Evolutionary conservation across 2,797 vertebrate genomes (phyloP), one percentile per base, ranked within the genome.

Genomic region (Menidia menidia): DNA sequence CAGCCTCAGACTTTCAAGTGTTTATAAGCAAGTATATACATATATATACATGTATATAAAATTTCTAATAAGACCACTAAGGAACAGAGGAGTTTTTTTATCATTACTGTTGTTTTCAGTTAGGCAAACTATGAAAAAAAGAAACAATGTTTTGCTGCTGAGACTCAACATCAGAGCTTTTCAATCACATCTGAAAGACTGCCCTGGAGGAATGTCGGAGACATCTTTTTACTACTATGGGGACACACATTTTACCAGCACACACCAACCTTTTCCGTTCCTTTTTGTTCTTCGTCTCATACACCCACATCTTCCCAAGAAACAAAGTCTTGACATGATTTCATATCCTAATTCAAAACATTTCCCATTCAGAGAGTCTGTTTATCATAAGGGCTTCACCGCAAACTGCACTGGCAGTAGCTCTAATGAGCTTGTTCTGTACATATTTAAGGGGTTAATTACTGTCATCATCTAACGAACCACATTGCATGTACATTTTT

Each of bases 351-450:
- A 88, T 83, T 69, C 58, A 71, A 87, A 89, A 85, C 89, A 89
- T 74, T 64, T 45, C 59, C 60, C 64, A 64, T 83, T 54, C 86
- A 80, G 75, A 81, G 25, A 77, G 85, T 86, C 89, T 90, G 89
- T 92, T 88, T 84, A 87, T 83, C 85, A 80, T 89, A 89, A 89
- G 56, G 7, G 64, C 50, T 64, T 74, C 44, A 43, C 87, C 87
- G 63, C 80, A 88, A 81, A 64, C 79, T 83, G 65, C 18, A 55
- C 31, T 87, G 81, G 85, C 89, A 75, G 63, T 63, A 9, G 62
- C 78, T 82, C 80, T 91, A 89, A 91, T 88, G 86, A 86, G 88
- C 84, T 80, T 79, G 71, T 84, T 79, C 85, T 91, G 88, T 73
- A 73, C 39, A 70, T 86, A 78, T 88, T 88, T 71, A 69, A 77